A percentile compares a stretch with the other conserved stretches of the same genome.
Conservation (phyloP, 2,113 vertebrate species). For the Silurus meridionalis region DNA sequence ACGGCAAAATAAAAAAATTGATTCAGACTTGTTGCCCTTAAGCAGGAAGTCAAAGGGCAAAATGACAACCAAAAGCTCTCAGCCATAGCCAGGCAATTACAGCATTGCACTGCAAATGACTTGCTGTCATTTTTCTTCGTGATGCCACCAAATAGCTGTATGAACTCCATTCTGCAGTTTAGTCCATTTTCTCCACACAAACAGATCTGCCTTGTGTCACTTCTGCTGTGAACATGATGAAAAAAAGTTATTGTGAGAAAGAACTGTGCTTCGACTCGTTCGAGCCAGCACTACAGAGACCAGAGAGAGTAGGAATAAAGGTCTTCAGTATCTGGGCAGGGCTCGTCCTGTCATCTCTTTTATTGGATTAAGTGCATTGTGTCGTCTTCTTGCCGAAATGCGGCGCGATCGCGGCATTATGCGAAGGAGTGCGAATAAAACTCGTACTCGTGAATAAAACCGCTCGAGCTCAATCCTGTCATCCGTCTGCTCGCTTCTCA, state of each 20-base stretch:
- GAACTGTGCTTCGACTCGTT: neutral
- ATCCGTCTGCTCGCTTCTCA: neutral
- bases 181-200: neutral
- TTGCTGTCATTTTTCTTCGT: conserved; percentile 55
- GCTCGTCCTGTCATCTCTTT: conserved; percentile 8
- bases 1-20: conserved; percentile 14
- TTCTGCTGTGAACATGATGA: conserved; percentile 6
- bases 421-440: conserved; percentile 24
- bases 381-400: conserved; percentile 8
- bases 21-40: conserved; percentile 42
- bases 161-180: neutral
- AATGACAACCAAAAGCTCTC: conserved; percentile 46
- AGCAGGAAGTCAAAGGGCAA: conserved; percentile 36
- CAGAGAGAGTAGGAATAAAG: neutral
- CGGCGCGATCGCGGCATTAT: conserved; percentile 14
- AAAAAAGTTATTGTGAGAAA: conserved; percentile 23
- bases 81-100: conserved; percentile 50
- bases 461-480: conserved; percentile 17
- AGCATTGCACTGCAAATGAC: conserved; percentile 44
- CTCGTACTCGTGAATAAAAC: neutral
- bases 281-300: conserved; percentile 6
- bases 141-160: conserved; percentile 42
- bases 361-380: conserved; percentile 37
- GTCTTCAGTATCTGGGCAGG: neutral
- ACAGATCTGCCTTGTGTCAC: neutral